These are phyloP conservation scores for Drosophila orena DNA, from an alignment of 1,140 invertebrate genomes.

Conservation along the genomic window DNA sequence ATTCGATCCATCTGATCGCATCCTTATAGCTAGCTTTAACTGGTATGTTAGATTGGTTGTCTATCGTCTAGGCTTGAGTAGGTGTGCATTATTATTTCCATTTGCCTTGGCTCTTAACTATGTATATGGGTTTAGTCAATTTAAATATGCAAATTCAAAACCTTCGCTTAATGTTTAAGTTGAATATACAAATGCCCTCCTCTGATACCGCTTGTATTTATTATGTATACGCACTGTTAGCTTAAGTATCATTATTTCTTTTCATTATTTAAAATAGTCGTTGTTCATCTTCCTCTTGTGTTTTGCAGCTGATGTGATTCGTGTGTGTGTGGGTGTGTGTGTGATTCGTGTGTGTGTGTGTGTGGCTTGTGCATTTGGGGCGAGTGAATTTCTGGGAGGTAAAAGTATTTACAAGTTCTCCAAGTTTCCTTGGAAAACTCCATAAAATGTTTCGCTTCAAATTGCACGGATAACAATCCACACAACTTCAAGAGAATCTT, in stretches of 20 bases:
- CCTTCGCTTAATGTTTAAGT: slow-evolving; percentile 72
- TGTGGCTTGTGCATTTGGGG: slow-evolving; percentile 36
- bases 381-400: neutral
- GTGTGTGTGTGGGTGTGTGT: slow-evolving; percentile 33
- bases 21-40: slow-evolving; percentile 60
- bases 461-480: too few species aligned
- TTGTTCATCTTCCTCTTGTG: slow-evolving; percentile 62
- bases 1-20: slow-evolving; percentile 1
- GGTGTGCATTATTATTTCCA: slow-evolving; percentile 71
- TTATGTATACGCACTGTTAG: slow-evolving; percentile 71
- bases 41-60: slow-evolving; percentile 41
- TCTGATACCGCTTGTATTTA: slow-evolving; percentile 27
- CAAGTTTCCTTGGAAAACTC: too few species aligned
- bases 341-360: too few species aligned
- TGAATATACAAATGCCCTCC: slow-evolving; percentile 72
- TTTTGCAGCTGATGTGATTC: slow-evolving; percentile 49
- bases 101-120: slow-evolving; percentile 47
- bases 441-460: too few species aligned
- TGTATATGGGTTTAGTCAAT: slow-evolving; percentile 49
- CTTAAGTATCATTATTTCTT: slow-evolving; percentile 54
- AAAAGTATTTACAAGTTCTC: neutral
- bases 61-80: slow-evolving; percentile 60
- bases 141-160: slow-evolving; percentile 79
- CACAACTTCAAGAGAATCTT: neutral
- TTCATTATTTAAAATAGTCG: slow-evolving; percentile 74